Percentiles rank a stretch among this genome's conserved stretches.
Conservation (phyloP, 2,113 vertebrate genomes). For the Hippocampus barbouri region DNA sequence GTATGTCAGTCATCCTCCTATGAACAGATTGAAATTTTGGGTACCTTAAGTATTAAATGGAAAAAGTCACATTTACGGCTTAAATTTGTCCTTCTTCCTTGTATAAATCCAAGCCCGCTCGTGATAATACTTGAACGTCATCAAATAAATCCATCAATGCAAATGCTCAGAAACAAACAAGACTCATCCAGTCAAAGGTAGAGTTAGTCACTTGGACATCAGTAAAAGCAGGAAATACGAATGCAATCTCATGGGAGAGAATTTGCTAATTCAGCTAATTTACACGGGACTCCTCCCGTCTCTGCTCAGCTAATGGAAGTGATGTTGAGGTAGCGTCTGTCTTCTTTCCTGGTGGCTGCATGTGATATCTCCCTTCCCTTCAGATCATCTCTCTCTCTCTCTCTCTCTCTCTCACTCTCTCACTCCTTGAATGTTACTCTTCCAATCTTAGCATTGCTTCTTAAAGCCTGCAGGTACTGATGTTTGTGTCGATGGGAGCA, state of each 20-base stretch:
- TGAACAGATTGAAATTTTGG: background rate
- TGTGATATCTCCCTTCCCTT: conserved; percentile 18
- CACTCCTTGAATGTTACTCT: conserved; percentile 6
- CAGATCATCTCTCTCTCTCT: conserved; percentile 7
- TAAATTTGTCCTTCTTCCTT: background rate
- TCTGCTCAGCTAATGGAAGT: background rate
- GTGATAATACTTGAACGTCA: conserved; percentile 8
- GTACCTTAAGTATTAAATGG: background rate
- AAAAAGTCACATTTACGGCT: conserved; percentile 4
- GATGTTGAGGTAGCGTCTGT: conserved; percentile 39
- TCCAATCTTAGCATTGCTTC: conserved; percentile 13
- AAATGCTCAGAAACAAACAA: conserved; percentile 7
- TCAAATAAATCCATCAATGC: conserved; percentile 15
- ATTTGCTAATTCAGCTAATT: background rate
- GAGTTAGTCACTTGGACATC: conserved; percentile 26
- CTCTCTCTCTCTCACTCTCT: conserved; percentile 13
- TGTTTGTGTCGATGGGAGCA: conserved; percentile 43
- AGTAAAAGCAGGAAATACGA: conserved; percentile 12
- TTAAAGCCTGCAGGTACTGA: conserved; percentile 63
- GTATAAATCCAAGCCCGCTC: conserved; percentile 9
- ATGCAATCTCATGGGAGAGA: conserved; percentile 19
- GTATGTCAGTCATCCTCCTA: background rate
- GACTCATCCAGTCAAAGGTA: conserved; percentile 24
- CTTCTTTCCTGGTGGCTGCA: conserved; percentile 58
- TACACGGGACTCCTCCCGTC: background rate